Evolutionary conservation across 2,113 vertebrate genomes (phyloP).

Genomic region (Toxostoma redivivum): DNA sequence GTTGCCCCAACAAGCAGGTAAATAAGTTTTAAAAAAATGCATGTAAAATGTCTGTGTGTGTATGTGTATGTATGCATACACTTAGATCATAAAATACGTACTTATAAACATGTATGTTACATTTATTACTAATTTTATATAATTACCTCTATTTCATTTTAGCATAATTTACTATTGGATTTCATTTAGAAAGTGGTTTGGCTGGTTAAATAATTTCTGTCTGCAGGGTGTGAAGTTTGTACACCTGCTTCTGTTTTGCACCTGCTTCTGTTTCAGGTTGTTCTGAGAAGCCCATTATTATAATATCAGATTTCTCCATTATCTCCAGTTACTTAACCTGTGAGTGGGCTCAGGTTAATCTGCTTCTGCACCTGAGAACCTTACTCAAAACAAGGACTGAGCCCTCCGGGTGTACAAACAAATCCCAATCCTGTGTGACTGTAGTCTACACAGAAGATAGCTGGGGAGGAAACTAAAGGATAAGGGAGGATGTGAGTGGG

Average conservation of each 20-base stretch:
- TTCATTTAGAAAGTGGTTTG: neutral
- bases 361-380: neutral
- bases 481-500: neutral
- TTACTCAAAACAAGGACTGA: neutral
- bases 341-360: neutral
- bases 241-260: neutral
- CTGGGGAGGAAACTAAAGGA: neutral
- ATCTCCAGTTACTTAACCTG: neutral
- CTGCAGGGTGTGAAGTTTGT: neutral
- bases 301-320: neutral
- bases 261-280: neutral
- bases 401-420: neutral
- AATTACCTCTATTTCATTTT: neutral
- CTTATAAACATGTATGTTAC: neutral
- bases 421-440: neutral
- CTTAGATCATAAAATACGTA: fast-evolving
- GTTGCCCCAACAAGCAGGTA: constrained; percentile 81
- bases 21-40: neutral
- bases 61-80: neutral
- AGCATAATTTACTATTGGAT: neutral
- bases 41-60: neutral
- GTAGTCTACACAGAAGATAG: neutral
- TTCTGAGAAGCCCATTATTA: neutral
- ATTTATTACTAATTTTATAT: neutral
- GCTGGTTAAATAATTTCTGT: neutral